Evolutionary conservation across 2,888 invertebrate species (phyloP).

Genomic region (Leistus spinibarbis): DNA sequence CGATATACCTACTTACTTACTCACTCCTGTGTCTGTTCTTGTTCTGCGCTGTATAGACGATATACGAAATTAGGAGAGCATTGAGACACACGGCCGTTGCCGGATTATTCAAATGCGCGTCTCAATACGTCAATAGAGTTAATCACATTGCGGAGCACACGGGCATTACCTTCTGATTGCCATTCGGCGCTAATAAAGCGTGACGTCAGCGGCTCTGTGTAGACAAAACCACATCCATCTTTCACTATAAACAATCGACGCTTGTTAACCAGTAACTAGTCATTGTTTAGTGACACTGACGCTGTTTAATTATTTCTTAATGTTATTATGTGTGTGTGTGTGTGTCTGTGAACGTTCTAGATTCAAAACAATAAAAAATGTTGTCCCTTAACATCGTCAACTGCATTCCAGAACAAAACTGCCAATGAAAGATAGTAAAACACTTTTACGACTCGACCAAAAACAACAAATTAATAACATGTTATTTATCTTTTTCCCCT

Average conservation of each 20-base stretch:
- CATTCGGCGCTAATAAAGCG: slow-evolving; percentile 34
- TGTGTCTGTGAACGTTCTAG: too few species aligned
- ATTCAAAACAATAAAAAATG: too few species aligned
- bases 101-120: slow-evolving; percentile 38
- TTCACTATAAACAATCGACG: background rate
- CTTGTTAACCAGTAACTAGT: background rate
- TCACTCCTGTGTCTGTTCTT: background rate
- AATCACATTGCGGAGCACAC: slow-evolving; percentile 35
- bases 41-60: background rate
- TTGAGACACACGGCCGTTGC: slow-evolving; percentile 24
- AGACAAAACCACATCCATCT: background rate
- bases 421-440: too few species aligned
- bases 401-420: too few species aligned
- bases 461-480: too few species aligned
- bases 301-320: background rate
- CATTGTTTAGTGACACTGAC: background rate
- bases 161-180: slow-evolving; percentile 38
- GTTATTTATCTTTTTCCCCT: too few species aligned
- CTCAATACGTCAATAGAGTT: slow-evolving; percentile 39
- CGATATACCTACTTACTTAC: background rate
- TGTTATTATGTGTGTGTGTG: too few species aligned
- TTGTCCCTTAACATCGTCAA: too few species aligned
- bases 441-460: too few species aligned
- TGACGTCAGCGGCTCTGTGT: slow-evolving; percentile 35
- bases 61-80: slow-evolving; percentile 34